Percentiles rank a stretch among this genome's conserved stretches.
Conservation (phyloP, 2,888 invertebrate genomes). For the Gortyna flavago region DNA sequence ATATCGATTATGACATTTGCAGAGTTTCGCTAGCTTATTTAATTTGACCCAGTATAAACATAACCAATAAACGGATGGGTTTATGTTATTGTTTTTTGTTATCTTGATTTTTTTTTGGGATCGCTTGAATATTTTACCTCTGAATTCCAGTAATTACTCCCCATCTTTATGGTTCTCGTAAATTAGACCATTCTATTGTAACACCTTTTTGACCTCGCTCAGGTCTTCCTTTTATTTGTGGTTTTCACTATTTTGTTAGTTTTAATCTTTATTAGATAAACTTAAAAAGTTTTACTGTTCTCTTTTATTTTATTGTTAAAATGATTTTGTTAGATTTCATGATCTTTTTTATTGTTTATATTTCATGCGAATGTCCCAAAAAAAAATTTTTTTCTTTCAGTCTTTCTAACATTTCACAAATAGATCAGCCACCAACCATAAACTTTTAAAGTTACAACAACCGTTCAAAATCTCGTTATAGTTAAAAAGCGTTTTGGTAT, state of each 20-base stretch:
- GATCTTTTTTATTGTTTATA: not conserved
- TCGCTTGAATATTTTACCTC: not conserved
- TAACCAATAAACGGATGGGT: not conserved
- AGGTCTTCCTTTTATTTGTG: not conserved
- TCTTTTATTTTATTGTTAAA: not conserved
- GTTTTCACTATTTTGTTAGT: not conserved
- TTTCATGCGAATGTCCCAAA: not conserved
- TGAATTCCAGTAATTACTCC: not conserved
- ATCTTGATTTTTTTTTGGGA: not conserved
- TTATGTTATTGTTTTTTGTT: too few relatives aligned
- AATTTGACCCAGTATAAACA: not conserved
- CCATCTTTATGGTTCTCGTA: not conserved
- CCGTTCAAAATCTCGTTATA: slow-evolving; percentile 15
- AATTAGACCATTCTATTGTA: not conserved
- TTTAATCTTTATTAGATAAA: not conserved
- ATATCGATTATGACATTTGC: too few relatives aligned
- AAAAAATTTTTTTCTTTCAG: not conserved
- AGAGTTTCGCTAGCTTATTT: too few relatives aligned
- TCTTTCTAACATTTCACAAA: not conserved
- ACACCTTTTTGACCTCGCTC: not conserved
- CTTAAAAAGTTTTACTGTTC: too few relatives aligned
- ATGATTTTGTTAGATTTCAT: too few relatives aligned
- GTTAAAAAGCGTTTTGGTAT: slow-evolving; percentile 37
- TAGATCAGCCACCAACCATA: not conserved
- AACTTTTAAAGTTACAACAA: not conserved